Evolutionary conservation across 1,140 invertebrate genomes (phyloP), one percentile per base, ranked within the genome.

Genomic region (Ectropis grisescens): DNA sequence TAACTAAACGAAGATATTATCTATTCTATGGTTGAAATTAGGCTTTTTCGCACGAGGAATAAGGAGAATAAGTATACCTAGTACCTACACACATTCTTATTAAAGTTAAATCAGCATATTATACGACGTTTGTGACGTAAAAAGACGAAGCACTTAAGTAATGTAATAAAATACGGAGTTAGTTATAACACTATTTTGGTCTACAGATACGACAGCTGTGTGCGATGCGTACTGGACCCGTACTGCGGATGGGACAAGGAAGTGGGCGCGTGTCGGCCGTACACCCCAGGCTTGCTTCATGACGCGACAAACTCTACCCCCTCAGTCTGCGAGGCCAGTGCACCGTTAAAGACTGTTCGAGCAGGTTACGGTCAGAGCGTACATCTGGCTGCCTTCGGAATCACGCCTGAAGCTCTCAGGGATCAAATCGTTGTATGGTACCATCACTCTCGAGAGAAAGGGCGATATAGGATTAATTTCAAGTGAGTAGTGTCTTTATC

Each of bases 191-290:
- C n/a, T n/a, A n/a, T n/a, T n/a, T n/a, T 19, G 16, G 24, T 23
- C 5, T 47, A 45, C 26, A 83, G 89, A 29, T 92, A 93, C 59
- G 90, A 92, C 62, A 92, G 88, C 54, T 93, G 92, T 53, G 83
- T 92, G 13, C 85, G 90, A 27, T 93, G 92, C 61, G 89, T 91
- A 2, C 84, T 89, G 39, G 92, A 93, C 80, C 92, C 92, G 0
- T 93, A 93, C 58, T 93, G 92, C 48, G 92, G 91, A 11, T 93
- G 92, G 92, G 91, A 93, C 61, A 89, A 91, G 53, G 90, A 93
- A 48, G 85, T 87, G 0, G 87, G 87, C 11, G 84, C 86, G 12
- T 94, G 92, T 61, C 88, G 89, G 36, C 88, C 90, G 0, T 93
- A 92, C 61, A 85, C 58, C 64, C 87, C 74, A 71, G 91, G 90